Evolutionary conservation across 2,797 vertebrate genomes (phyloP).

Genomic region (Echeneis naucrates): DNA sequence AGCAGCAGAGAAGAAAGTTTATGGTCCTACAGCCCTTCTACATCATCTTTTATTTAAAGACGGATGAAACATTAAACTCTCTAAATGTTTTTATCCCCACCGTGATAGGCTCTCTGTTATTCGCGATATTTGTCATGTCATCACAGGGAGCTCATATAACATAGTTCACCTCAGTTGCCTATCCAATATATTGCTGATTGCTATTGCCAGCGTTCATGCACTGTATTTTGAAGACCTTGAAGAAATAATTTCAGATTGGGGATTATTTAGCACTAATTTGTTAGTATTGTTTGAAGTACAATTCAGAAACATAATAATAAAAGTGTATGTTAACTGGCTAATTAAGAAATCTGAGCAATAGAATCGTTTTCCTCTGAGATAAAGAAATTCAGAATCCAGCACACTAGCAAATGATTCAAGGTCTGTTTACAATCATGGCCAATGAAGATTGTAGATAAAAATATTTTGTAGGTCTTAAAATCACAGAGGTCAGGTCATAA

Average conservation of each 20-base stretch:
- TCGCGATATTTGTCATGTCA: constrained; percentile 51
- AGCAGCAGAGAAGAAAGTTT: constrained; percentile 54
- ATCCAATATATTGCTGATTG: constrained; percentile 33
- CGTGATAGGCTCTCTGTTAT: constrained; percentile 17
- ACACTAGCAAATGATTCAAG: neutral
- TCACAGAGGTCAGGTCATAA: neutral
- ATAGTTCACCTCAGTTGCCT: constrained; percentile 53
- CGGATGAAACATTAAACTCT: constrained; percentile 77
- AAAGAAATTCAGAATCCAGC: neutral
- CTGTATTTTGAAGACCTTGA: constrained; percentile 10
- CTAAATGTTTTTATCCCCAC: constrained; percentile 21
- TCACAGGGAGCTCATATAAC: constrained; percentile 39
- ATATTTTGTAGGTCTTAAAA: neutral
- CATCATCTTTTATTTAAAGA: constrained; percentile 76
- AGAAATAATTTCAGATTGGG: constrained; percentile 14
- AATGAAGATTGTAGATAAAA: neutral
- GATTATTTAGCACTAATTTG: constrained; percentile 8
- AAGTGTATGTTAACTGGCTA: neutral
- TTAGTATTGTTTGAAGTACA: neutral
- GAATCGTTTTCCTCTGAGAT: constrained; percentile 2
- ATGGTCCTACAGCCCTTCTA: constrained; percentile 49
- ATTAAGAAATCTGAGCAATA: constrained; percentile 20
- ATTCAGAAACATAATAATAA: neutral
- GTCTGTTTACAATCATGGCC: neutral
- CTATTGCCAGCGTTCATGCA: neutral